A percentile compares a stretch with the other conserved stretches of the same genome.
These are phyloP conservation scores for Drosophila leontia DNA, from an alignment of 1,140 invertebrate genomes.

Conservation along the genomic window DNA sequence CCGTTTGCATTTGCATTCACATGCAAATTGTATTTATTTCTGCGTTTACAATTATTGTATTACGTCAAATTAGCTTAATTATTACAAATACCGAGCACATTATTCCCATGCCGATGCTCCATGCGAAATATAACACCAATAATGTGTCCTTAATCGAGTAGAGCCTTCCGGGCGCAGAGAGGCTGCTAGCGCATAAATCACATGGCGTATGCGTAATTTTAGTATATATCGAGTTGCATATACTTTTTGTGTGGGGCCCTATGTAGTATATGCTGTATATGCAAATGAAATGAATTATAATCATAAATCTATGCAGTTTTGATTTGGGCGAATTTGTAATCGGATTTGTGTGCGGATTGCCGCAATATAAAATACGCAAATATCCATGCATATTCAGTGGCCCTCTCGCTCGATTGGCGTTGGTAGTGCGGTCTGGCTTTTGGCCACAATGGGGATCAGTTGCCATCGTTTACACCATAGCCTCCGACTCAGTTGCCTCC, in stretches of 20 bases:
- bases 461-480: conserved; percentile 72
- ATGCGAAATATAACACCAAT: conserved; percentile 15
- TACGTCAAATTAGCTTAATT: conserved; percentile 81
- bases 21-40: conserved; percentile 33
- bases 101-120: conserved; percentile 12
- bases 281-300: conserved; percentile 46
- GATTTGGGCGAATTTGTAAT: conserved; percentile 45
- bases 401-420: conserved; percentile 55
- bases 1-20: conserved; percentile 16
- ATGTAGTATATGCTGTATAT: conserved; percentile 41
- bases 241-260: conserved; percentile 19
- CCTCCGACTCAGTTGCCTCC: conserved; percentile 60
- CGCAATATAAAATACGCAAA: conserved; percentile 28
- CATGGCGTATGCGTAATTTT: conserved; percentile 54
- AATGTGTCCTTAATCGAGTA: conserved; percentile 39
- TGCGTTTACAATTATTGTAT: conserved; percentile 79
- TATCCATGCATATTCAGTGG: conserved; percentile 44
- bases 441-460: conserved; percentile 46
- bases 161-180: conserved; percentile 35
- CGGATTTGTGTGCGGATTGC: conserved; percentile 34
- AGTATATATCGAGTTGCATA: conserved; percentile 24
- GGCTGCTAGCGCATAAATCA: conserved; percentile 73
- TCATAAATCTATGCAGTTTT: conserved; percentile 55
- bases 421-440: conserved; percentile 21
- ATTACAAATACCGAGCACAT: conserved; percentile 64